Base-by-base conservation (phyloP, 1,140 invertebrate species). In the Hermatobates lingyangjiaoensis region DNA sequence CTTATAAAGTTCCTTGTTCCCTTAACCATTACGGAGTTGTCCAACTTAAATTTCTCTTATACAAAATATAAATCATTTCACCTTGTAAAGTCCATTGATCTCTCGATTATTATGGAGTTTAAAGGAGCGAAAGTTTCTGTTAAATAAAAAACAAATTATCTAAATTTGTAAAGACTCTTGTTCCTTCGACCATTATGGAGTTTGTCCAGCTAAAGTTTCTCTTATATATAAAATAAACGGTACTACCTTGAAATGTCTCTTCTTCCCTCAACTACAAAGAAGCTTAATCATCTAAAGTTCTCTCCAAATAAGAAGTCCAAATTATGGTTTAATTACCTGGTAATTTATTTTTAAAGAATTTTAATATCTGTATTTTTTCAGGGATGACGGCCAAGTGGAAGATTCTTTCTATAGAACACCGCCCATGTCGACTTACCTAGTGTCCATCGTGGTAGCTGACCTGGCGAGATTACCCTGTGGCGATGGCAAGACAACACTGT, bases 401-500 rank as follows among this genome's bases (percentile, higher is more conserved):
- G 74, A 80, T 57, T 53, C 65, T 1, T 91, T 78, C 59, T 45
- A 70, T 0, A 70, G 65, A 46, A 82, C 79, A 1, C 75, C 82
- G 0, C 62, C 66, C 4, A 92, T 92, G 87, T 86, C 86, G 1
- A 87, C 86, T 0, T 92, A 92, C 54, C 62, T 91, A 1, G 64
- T 92, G n/a, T 87, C 87, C 2, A 76, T 90, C 57, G 70, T 86
- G 1, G 74, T 92, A 1, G 81, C 79, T 25, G 78, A 90, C 55
- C 88, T 87, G 52, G 57, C 57, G 23, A 34, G 3, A 27, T 51
- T 54, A 0, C 59, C 52, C 12, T 57, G 69, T 60, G 61, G 59
- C 20, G 52, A 57, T 24, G 10, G 14, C 12, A 23, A 50, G 20
- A 39, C 14, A 15, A 42, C 39, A 18, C 14, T 42, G 5, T 42